Conservation (phyloP, 2,888 invertebrate species). For the Chloroclysta siterata region DNA sequence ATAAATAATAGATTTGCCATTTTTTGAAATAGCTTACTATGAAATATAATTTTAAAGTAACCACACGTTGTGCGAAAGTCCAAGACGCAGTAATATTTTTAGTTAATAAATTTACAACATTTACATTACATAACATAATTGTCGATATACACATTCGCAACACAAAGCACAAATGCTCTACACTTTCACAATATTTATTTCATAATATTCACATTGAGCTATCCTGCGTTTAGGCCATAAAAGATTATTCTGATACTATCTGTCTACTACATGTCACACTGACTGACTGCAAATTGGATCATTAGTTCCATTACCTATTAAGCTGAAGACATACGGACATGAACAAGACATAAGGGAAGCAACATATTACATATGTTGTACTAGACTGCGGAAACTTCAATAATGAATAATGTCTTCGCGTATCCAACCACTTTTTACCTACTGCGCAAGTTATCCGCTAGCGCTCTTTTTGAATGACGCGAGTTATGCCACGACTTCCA, state of each 20-base stretch:
- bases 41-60: constrained; percentile 3
- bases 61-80: constrained; percentile 3
- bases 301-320: neutral
- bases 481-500: neutral
- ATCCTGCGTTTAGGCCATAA: constrained; percentile 21
- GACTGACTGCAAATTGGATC: neutral
- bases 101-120: constrained; percentile 7
- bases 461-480: neutral
- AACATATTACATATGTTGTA: too few species aligned
- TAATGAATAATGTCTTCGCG: too few species aligned
- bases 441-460: neutral
- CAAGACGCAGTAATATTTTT: neutral
- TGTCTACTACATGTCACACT: too few species aligned
- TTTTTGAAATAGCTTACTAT: constrained; percentile 3
- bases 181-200: constrained; percentile 20
- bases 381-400: too few species aligned
- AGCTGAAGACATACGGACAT: neutral
- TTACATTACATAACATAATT: neutral
- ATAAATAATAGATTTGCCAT: constrained; percentile 22
- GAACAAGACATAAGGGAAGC: too few species aligned
- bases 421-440: too few species aligned
- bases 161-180: constrained; percentile 16
- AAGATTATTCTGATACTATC: neutral
- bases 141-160: constrained; percentile 5
- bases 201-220: constrained; percentile 16